Percentiles rank a stretch among this genome's conserved stretches.
These are phyloP conservation scores for Poeciliopsis presidionis DNA, from an alignment of 2,797 vertebrate genomes.

Conservation along the genomic window DNA sequence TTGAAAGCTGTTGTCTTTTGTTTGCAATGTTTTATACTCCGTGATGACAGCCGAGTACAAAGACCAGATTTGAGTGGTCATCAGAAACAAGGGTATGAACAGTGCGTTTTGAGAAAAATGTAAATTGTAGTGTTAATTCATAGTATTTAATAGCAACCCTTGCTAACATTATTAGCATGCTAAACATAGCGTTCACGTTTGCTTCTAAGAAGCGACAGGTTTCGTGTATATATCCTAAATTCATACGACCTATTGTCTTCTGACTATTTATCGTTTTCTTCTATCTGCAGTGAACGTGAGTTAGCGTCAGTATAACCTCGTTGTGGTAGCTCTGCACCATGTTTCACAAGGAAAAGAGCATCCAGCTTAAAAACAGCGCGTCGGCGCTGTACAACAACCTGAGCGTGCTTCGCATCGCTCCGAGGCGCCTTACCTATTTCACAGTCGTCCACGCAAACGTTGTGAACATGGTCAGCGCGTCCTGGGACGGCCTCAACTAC, in stretches of 20 bases:
- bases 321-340: constrained; percentile 53
- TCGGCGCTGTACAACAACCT: constrained; percentile 94
- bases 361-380: constrained; percentile 87
- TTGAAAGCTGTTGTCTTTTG: not conserved
- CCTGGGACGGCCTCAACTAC: constrained; percentile 84
- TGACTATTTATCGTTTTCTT: not conserved
- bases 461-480: constrained; percentile 88
- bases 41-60: not conserved
- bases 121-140: not conserved
- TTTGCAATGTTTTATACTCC: not conserved
- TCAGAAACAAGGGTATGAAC: not conserved
- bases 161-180: constrained; percentile 36
- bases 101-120: not conserved
- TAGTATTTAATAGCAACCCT: not conserved
- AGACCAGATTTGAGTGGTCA: accelerated
- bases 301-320: not conserved
- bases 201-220: not conserved
- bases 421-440: constrained; percentile 83
- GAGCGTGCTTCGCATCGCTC: constrained; percentile 83
- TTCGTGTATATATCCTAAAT: not conserved
- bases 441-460: constrained; percentile 88
- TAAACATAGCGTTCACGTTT: constrained; percentile 27
- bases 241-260: not conserved
- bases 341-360: constrained; percentile 88
- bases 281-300: not conserved